Conservation (phyloP, 1,140 invertebrate species). For the Paralvinella palmiformis region DNA sequence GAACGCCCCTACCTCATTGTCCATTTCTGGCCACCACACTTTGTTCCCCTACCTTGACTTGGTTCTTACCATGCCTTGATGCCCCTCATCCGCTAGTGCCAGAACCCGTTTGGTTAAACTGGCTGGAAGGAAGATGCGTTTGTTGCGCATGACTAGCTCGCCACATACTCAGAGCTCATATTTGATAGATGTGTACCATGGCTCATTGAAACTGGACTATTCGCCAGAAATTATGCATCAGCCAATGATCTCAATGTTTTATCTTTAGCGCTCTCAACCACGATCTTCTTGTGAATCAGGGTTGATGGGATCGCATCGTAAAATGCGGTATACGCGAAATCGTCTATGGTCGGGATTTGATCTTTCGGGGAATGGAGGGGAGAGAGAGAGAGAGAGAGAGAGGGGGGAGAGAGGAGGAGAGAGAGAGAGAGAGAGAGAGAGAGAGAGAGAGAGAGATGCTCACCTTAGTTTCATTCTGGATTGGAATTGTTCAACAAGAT, state of each 20-base stretch:
- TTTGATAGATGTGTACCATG: neutral
- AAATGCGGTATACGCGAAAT: too few relatives aligned
- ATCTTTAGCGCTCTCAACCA: neutral
- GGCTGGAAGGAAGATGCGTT: neutral
- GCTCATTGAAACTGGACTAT: neutral
- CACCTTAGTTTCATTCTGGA: too few relatives aligned
- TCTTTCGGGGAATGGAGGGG: too few relatives aligned
- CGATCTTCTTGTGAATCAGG: neutral
- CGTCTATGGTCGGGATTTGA: slow-evolving; percentile 33
- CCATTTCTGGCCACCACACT: slow-evolving; percentile 44
- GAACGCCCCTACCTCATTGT: slow-evolving; percentile 31
- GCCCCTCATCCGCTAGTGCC: neutral
- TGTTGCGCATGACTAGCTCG: neutral
- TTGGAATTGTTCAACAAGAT: too few relatives aligned
- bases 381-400: too few relatives aligned
- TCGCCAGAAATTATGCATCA: neutral
- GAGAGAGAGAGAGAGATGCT: too few relatives aligned
- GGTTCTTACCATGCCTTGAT: neutral
- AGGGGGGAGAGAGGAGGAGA: too few relatives aligned
- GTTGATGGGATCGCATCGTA: too few relatives aligned
- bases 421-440: too few relatives aligned
- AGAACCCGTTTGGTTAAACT: neutral
- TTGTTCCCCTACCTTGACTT: slow-evolving; percentile 23
- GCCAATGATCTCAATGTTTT: neutral
- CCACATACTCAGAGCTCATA: neutral